Evolutionary conservation across 2,888 invertebrate genomes (phyloP), one percentile per base, ranked within the genome.

Genomic region (Dromius quadrimaculatus): DNA sequence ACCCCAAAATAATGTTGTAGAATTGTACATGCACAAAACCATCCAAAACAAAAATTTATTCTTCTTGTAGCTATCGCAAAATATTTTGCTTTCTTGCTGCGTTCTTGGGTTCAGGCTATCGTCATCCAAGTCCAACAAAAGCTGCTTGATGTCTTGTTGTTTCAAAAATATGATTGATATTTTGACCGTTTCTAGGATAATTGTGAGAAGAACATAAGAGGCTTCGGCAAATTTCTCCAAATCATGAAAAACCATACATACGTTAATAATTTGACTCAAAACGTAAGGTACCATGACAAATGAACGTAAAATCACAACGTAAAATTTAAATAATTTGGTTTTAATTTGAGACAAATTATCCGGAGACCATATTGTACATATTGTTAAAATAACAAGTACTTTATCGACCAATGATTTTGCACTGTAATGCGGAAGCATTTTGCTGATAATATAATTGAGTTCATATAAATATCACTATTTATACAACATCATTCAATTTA

Each of bases 121-220:
- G 15, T 43, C n/a, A 9, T 72, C 57, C 3, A 70, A 19, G 13
- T 59, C 41, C 1, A 45, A 6, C 13, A 71, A 20, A 9, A 72
- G 57, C 0, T 64, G 19, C 11, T 71, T 61, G 4, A 72, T 45
- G 17, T 45, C 64, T 0, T 45, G 32, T 28, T 64, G 63, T 59
- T 71, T 66, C 19, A 1, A 32, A 28, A 23, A 38, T 8, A 71
- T 50, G 1, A 45, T n/a, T 8, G 41, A 13, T 1, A 64, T 19
- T 68, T 72, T 72, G 5, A 47, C 23, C 0, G 45, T 32, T 32
- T 71, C 68, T 2, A 47, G 43, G 0, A 68, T 28, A 22, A 64
- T 28, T n/a, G 71, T 71, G 13, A 72, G 5, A n/a, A 69, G 32
- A 2, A 72, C 41, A 57, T 36, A 72, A 11, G 68, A 19, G 15